Base-by-base conservation (phyloP, 2,888 invertebrate species). In the Coenonympha glycerion region DNA sequence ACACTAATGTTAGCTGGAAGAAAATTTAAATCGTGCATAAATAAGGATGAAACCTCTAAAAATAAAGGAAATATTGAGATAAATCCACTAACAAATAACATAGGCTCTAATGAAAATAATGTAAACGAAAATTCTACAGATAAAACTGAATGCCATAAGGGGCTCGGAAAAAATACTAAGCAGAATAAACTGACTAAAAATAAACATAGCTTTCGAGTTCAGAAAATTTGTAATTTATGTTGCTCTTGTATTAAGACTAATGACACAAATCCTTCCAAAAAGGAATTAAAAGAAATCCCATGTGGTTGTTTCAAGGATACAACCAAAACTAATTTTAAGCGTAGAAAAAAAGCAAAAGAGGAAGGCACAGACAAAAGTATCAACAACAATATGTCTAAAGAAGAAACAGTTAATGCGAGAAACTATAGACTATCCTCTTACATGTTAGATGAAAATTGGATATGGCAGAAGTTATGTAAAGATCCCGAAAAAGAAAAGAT, bases 321-420 rank as follows among this genome's bases (percentile, higher is more conserved):
- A 18, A 64, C 58, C 22, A 66, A 61, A 18, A 64, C 58, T 22
- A 70, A 74, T 49, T 68, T 71, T 45, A 81, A 77, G 57, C 64
- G 68, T 3, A 74, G 70, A 47, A 79, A 73, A 66, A 78, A 76
- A 50, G n/a, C 55, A 18, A 47, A 11, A n/a, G 31, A 13, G 52
- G 41, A 47, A 22, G 26, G 31, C n/a, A 34, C 1, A 4, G 47
- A 40, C 6, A 45, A 44, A 11, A 15, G 42, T 42, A 18, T 50
- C 30, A 3, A 45, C 47, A 6, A 21, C 15, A 6, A 28, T 16
- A 26, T 18, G 5, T 1, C 19, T 21, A 52, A 13, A 15, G 63
- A 60, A 21, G 63, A 64, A 8, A 59, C 56, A 13, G 64, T 65
- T 46, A 58, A 58, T n/a, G 57, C 62, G 3, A 65, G 69, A 52